phyloP scores from a whole-genome alignment of 1,140 invertebrate genomes.

The Brachionus paranguensis region DNA sequence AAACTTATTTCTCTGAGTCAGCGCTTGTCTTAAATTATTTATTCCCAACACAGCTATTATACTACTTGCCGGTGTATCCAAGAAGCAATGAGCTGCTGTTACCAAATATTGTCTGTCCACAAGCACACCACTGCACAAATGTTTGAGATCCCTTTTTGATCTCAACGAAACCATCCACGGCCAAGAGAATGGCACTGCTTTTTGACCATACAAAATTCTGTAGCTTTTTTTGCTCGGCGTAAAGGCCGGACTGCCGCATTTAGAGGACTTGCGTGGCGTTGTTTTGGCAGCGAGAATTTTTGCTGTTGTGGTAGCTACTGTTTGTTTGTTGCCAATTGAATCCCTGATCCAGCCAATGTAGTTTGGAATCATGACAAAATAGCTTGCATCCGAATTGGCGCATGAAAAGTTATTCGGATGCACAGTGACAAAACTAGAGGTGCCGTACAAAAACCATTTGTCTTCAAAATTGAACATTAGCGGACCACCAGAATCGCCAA shows the following conservation, averaged over 20 bases:
- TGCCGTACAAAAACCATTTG: slow-evolving; percentile 12
- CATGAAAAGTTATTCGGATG: background rate
- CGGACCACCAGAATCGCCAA: background rate
- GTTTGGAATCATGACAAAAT: slow-evolving; percentile 8
- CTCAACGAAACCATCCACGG: slow-evolving; percentile 18
- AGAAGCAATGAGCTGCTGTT: slow-evolving; percentile 44
- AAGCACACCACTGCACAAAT: slow-evolving; percentile 42
- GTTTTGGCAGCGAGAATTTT: background rate
- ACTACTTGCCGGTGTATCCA: background rate
- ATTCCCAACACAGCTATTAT: background rate
- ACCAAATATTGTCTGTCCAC: slow-evolving; percentile 42
- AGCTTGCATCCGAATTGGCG: background rate
- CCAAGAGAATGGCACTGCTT: background rate
- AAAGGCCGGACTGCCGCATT: background rate
- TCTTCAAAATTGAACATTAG: background rate
- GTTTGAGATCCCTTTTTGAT: background rate
- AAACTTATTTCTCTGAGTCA: background rate
- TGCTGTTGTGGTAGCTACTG: background rate
- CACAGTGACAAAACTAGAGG: background rate
- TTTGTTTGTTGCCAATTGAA: background rate
- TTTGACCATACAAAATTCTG: background rate
- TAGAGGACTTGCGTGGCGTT: background rate
- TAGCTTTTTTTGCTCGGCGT: background rate
- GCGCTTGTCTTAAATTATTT: background rate
- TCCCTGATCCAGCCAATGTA: background rate